phyloP scores from a whole-genome alignment of 2,113 vertebrate species.

The Theristicus caerulescens region DNA sequence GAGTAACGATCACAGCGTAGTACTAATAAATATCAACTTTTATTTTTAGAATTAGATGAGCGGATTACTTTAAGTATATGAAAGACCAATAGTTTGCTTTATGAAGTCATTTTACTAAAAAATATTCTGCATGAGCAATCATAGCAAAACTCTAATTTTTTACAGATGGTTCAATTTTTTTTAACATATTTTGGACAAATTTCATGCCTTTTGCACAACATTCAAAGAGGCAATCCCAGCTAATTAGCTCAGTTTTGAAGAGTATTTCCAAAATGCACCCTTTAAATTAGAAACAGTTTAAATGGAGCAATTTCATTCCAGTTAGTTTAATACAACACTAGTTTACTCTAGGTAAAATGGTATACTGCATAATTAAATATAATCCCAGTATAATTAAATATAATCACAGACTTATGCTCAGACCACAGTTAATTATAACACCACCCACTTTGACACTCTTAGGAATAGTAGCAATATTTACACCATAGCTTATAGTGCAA shows the following conservation, averaged over 20 bases:
- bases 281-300: not conserved
- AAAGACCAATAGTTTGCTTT: not conserved
- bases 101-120: not conserved
- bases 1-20: not conserved
- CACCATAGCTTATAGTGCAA: not conserved
- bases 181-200: not conserved
- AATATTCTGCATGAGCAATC: not conserved
- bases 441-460: not conserved
- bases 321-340: not conserved
- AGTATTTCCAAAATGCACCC: not conserved
- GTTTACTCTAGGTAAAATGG: not conserved
- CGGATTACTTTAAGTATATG: not conserved
- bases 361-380: not conserved
- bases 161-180: not conserved
- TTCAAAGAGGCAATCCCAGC: not conserved
- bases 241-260: not conserved
- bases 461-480: not conserved
- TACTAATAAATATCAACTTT: not conserved
- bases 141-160: not conserved
- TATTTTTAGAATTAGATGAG: not conserved
- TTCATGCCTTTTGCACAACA: not conserved
- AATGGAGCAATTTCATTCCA: not conserved
- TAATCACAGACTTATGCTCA: not conserved
- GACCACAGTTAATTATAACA: not conserved
- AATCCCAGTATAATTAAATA: not conserved